phyloP scores from a whole-genome alignment of 2,113 vertebrate genomes.

The Vulpes vulpes region DNA sequence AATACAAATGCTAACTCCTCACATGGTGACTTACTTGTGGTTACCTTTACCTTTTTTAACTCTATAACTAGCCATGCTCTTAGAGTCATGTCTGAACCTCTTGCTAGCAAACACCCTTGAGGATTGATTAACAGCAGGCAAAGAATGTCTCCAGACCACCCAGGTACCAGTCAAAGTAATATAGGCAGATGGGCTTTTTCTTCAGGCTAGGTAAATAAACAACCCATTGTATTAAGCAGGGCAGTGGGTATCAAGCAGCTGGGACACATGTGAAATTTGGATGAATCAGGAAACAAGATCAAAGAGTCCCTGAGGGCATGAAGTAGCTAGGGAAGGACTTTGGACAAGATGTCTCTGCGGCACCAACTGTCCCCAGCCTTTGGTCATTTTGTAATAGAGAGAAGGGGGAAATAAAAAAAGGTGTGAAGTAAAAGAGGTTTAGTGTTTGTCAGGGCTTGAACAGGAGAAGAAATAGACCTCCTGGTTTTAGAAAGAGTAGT shows the following conservation, averaged over 20 bases:
- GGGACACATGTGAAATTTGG: not conserved
- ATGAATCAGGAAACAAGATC: not conserved
- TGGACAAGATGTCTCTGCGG: not conserved
- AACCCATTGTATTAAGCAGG: not conserved
- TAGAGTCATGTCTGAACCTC: not conserved
- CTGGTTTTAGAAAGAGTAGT: not conserved
- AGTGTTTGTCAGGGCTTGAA: not conserved
- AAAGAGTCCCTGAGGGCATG: not conserved
- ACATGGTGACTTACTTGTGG: not conserved
- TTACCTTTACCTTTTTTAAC: slow-evolving; percentile 10
- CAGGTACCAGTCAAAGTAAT: not conserved
- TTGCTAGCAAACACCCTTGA: slow-evolving; percentile 1
- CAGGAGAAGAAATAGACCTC: not conserved
- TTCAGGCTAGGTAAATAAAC: not conserved
- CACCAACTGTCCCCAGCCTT: not conserved
- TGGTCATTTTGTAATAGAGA: not conserved
- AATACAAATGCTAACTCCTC: not conserved
- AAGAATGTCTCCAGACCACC: not conserved
- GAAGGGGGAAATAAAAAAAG: not conserved
- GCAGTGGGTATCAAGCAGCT: not conserved
- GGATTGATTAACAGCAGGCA: not conserved
- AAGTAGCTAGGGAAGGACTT: not conserved
- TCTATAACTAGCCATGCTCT: not conserved
- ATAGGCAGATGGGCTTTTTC: not conserved
- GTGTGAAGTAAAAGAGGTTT: not conserved